Conservation (phyloP, 2,888 invertebrate genomes). For the Abrostola tripartita region DNA sequence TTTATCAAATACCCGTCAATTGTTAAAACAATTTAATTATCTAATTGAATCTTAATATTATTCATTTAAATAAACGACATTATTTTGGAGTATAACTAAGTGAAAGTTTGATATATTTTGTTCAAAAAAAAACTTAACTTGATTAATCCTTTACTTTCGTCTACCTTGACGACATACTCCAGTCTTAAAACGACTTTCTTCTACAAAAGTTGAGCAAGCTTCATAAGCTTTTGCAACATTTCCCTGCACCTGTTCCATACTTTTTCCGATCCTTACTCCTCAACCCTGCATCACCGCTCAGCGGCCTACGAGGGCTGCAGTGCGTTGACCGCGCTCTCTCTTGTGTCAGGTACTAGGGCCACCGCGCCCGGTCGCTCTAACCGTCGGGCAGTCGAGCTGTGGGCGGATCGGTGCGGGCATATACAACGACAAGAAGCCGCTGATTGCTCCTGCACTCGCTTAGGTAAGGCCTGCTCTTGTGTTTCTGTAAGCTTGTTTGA, state of each 20-base stretch:
- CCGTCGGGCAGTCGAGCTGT: conserved; percentile 81
- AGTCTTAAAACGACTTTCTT: not conserved
- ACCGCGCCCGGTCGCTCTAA: conserved; percentile 85
- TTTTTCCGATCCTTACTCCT: not conserved
- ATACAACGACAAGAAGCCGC: conserved; percentile 74
- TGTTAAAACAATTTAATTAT: not conserved
- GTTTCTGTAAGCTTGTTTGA: not conserved
- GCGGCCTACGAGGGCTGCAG: conserved; percentile 66
- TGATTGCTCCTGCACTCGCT: conserved; percentile 81
- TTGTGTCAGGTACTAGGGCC: conserved; percentile 86
- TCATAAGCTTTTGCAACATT: not conserved
- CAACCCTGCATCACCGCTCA: conserved; percentile 58
- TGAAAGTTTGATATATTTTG: conserved; percentile 35
- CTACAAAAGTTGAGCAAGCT: too few relatives aligned
- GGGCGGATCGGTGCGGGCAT: conserved; percentile 86
- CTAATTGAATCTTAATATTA: not conserved
- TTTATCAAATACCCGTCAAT: conserved; percentile 9
- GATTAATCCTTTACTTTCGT: not conserved
- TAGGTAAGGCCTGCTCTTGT: conserved; percentile 68
- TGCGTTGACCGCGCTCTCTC: conserved; percentile 77
- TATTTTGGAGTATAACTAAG: conserved; percentile 4
- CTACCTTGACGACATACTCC: conserved; percentile 14
- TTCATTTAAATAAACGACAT: not conserved
- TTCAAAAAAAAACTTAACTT: conserved; percentile 26
- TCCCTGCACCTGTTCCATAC: not conserved